Conservation (phyloP, 2,797 vertebrate species). For the Microctenopoma steveboyesi region DNA sequence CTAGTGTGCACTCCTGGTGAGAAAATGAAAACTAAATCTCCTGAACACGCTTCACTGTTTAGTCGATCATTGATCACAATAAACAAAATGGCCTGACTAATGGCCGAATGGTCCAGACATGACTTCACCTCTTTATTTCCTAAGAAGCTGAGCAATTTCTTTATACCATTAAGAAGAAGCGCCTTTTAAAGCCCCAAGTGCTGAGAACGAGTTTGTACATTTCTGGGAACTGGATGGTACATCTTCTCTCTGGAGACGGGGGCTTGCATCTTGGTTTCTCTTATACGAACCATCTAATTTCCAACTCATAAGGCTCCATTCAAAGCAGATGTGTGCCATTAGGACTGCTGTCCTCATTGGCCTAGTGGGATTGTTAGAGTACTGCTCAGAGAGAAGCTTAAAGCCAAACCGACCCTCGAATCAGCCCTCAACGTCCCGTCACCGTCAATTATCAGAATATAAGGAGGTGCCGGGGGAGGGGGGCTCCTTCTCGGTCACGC, state of each 20-base stretch:
- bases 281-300: conserved; percentile 69
- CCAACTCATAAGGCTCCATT: conserved; percentile 62
- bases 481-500: conserved; percentile 49
- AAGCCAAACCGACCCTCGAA: conserved; percentile 60
- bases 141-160: conserved; percentile 25
- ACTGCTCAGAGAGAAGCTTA: conserved; percentile 55
- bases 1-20: no score
- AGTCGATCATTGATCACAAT: no score
- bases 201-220: conserved; percentile 51
- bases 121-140: neutral
- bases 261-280: conserved; percentile 48
- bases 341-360: conserved; percentile 64
- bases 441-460: conserved; percentile 69
- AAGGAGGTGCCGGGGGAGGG: neutral
- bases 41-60: no score
- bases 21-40: no score
- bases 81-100: no score
- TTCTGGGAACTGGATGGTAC: conserved; percentile 67
- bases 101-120: neutral
- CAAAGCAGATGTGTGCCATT: conserved; percentile 80
- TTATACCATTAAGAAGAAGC: conserved; percentile 35
- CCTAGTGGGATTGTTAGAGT: conserved; percentile 62
- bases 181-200: conserved; percentile 47
- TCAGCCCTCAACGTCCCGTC: conserved; percentile 52
- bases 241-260: conserved; percentile 45